phyloP scores from a whole-genome alignment of 2,113 vertebrate genomes.

The Cebidichthys violaceus region DNA sequence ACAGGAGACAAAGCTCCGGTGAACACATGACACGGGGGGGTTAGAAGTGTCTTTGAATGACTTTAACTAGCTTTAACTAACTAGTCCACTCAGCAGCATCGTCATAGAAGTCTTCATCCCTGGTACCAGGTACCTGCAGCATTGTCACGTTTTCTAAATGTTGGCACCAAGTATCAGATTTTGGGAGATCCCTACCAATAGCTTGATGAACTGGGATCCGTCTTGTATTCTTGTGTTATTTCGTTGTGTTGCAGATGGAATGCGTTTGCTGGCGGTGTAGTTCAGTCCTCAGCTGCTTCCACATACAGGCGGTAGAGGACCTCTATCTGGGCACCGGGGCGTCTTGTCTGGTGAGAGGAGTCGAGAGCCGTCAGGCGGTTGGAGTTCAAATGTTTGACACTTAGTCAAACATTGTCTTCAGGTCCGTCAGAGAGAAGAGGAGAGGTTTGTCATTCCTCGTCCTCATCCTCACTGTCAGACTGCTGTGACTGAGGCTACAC shows the following conservation, averaged over 20 bases:
- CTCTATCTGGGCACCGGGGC: no score
- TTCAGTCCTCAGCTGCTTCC: neutral
- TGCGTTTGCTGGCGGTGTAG: neutral
- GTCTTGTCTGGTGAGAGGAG: constrained; percentile 53
- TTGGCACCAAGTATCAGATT: neutral
- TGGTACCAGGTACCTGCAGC: no score
- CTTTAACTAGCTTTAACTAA: no score
- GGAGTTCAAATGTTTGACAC: constrained; percentile 72
- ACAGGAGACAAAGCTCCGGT: neutral
- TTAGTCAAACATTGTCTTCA: constrained; percentile 65
- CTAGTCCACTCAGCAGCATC: no score
- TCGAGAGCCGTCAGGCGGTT: constrained; percentile 57
- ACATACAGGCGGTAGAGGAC: no score
- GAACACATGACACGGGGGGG: neutral
- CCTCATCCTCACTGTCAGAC: constrained; percentile 59
- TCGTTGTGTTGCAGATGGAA: neutral
- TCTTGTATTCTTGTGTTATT: neutral
- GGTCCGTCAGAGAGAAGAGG: constrained; percentile 53
- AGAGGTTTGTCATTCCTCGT: constrained; percentile 61
- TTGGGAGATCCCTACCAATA: neutral
- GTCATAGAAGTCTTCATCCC: no score
- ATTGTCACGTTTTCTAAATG: neutral
- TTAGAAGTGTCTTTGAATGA: neutral
- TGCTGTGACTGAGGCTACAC: constrained; percentile 23
- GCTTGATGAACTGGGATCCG: neutral